Base-by-base conservation (phyloP, 2,113 vertebrate genomes). In the Mystacornis crossleyi region DNA sequence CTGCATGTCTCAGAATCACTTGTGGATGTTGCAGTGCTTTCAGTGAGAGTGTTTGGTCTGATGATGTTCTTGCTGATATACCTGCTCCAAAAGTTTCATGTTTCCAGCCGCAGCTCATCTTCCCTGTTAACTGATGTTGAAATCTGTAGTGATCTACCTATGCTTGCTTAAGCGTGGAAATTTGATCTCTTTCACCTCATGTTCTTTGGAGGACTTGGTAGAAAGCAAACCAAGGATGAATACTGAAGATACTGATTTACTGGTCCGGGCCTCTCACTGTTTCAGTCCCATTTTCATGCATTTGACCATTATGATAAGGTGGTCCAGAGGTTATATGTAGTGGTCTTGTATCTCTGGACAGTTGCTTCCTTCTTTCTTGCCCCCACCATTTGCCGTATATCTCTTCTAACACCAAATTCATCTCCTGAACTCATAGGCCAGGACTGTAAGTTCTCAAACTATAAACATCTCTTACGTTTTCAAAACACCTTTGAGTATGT, bases 51-150 rank as follows among this genome's bases (percentile, higher is more conserved):
- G 62, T 75, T 69, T 81, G 75, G 50, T 73, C 80, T 70, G 51
- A 20, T 31, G 33, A 33, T 82, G 73, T 54, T 81, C 84, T 79
- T 79, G 78, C 81, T 72, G 84, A 57, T 70, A 57, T 13, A 48
- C 74, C 71, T 54, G 54, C 75, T 86, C 67, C 24, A 24, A 36
- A 92, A 70, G 96, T 64, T 66, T 96, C 93, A 53, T 28, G 70
- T 95, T 97, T 90, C 95, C 79, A 65, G 72, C 2, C 21, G 8
- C 47, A 74, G 94, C 94, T 96, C 93, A 60, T 90, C 80, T 93
- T 95, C 64, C 79, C 67, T 90, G 72, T 95, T 96, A 86, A 92
- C 86, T 97, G 80, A 40, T 92, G 90, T 93, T 93, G 90, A 95
- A 93, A 89, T 90, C 94, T 93, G 89, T 92, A 43, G 95, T 34